These are phyloP conservation scores for Drepana arcuata DNA, from an alignment of 1,140 invertebrate species.

Conservation along the genomic window DNA sequence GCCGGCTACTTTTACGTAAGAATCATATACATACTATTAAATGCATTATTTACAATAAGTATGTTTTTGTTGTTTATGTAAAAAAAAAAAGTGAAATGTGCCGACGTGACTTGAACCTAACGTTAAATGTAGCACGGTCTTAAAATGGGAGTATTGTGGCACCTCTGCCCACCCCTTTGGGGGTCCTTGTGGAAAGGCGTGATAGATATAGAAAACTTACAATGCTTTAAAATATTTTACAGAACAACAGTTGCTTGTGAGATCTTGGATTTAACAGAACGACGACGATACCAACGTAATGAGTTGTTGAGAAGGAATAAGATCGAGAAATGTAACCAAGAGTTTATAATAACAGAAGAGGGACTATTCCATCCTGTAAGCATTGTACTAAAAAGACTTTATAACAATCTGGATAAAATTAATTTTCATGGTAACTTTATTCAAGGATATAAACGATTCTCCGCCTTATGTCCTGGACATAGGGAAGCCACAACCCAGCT, in stretches of 20 bases:
- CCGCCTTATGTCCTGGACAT: conserved; percentile 54
- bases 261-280: conserved; percentile 50
- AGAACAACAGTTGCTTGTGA: conserved; percentile 58
- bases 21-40: conserved; percentile 2
- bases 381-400: background rate
- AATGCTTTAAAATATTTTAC: too few relatives aligned
- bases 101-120: too few relatives aligned
- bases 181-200: too few relatives aligned
- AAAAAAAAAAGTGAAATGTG: too few relatives aligned
- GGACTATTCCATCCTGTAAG: conserved; percentile 45
- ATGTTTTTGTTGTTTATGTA: too few relatives aligned
- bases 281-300: conserved; percentile 43
- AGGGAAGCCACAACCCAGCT: conserved; percentile 42
- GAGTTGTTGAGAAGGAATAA: conserved; percentile 39
- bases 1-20: conserved; percentile 59
- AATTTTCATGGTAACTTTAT: conserved; percentile 3
- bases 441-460: conserved; percentile 51
- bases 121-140: too few relatives aligned
- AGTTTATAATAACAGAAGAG: conserved; percentile 58
- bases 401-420: background rate
- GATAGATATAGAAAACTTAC: too few relatives aligned
- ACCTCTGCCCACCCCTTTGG: too few relatives aligned
- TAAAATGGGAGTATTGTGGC: too few relatives aligned
- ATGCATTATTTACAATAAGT: too few relatives aligned
- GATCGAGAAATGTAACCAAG: conserved; percentile 52